phyloP scores from a whole-genome alignment of 2,888 invertebrate genomes.

The Anoplius nigerrimus region DNA sequence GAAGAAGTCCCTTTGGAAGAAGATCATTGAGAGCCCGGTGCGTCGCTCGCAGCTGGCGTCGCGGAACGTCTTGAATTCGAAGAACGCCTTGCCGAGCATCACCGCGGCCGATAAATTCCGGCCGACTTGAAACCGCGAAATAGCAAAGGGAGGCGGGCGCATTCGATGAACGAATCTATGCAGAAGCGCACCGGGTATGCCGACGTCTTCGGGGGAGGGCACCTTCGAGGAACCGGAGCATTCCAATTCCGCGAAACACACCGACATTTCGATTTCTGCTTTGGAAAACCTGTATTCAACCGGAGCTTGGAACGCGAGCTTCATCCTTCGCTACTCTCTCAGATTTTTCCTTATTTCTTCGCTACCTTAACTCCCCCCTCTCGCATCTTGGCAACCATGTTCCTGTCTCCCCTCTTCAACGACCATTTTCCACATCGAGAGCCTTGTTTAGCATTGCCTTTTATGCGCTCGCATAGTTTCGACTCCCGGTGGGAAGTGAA shows the following conservation, averaged over 20 bases:
- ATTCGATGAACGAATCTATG: slow-evolving; percentile 33
- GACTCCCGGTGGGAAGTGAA: too few relatives aligned
- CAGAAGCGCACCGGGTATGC: slow-evolving; percentile 35
- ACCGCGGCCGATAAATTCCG: slow-evolving; percentile 29
- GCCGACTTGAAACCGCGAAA: background rate
- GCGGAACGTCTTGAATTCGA: background rate
- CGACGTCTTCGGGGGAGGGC: slow-evolving; percentile 12
- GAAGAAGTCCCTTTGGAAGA: too few relatives aligned
- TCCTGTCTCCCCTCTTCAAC: too few relatives aligned
- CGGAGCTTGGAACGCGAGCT: background rate
- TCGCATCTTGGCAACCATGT: too few relatives aligned
- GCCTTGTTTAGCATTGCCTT: too few relatives aligned
- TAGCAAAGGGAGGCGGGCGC: slow-evolving; percentile 10
- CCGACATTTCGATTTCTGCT: slow-evolving; percentile 3
- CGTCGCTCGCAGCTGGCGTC: background rate
- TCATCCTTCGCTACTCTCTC: background rate
- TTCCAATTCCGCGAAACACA: slow-evolving; percentile 24
- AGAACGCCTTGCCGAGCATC: slow-evolving; percentile 4
- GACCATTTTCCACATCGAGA: too few relatives aligned
- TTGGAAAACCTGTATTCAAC: background rate
- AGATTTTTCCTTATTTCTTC: too few relatives aligned
- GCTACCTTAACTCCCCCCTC: too few relatives aligned
- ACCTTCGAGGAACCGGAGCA: slow-evolving; percentile 21
- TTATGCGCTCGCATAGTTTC: too few relatives aligned
- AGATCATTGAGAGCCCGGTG: too few relatives aligned